These are phyloP conservation scores for Paguma larvata DNA, from an alignment of 2,797 vertebrate species.

Conservation along the genomic window DNA sequence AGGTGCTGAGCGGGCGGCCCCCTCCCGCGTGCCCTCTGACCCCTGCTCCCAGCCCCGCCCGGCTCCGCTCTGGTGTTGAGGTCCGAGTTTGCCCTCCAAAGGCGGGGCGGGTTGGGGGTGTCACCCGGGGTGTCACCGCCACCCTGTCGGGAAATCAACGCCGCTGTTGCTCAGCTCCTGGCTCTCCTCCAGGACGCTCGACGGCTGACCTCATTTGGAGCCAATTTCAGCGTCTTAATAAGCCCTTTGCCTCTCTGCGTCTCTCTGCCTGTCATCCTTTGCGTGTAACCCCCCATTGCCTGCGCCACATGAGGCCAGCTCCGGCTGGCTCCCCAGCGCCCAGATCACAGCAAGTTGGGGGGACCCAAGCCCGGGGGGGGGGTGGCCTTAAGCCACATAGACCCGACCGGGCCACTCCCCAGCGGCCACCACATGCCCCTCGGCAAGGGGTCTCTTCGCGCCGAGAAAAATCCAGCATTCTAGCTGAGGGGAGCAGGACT, in stretches of 20 bases:
- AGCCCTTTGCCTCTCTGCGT: slow-evolving; percentile 27
- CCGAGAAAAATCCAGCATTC: neutral
- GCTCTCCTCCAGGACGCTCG: slow-evolving; percentile 48
- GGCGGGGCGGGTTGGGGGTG: neutral
- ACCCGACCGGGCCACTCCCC: neutral
- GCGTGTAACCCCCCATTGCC: neutral
- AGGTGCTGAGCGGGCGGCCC: accelerated
- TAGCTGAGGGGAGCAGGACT: accelerated
- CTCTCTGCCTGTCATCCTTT: neutral
- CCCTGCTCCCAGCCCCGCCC: too few species aligned
- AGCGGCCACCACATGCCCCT: neutral
- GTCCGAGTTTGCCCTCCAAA: neutral
- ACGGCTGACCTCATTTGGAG: slow-evolving; percentile 68
- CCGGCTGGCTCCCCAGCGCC: neutral
- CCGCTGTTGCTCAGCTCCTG: neutral
- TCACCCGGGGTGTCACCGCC: accelerated
- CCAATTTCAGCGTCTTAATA: slow-evolving; percentile 62
- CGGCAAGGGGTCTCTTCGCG: accelerated
- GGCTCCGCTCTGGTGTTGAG: neutral
- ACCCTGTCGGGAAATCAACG: neutral
- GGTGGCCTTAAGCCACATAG: neutral
- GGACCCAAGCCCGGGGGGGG: accelerated
- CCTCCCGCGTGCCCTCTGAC: neutral
- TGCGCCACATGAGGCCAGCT: neutral
- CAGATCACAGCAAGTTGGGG: accelerated